Evolutionary conservation across 2,888 invertebrate genomes (phyloP).

Genomic region (Chloroclysta siterata): DNA sequence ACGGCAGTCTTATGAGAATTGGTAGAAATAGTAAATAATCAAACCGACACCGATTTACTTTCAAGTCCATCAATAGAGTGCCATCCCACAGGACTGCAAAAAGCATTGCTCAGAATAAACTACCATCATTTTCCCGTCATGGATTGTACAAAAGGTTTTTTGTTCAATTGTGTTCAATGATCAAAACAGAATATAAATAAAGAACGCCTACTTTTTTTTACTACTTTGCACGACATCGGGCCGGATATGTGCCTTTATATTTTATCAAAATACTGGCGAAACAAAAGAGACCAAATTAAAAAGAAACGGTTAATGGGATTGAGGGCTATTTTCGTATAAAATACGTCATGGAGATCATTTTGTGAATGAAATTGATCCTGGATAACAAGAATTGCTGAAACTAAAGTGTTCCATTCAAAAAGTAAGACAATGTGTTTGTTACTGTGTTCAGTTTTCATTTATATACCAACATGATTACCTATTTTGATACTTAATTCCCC

Average conservation of each 20-base stretch:
- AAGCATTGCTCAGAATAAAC: slow-evolving; percentile 49
- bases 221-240: slow-evolving; percentile 42
- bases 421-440: too few relatives aligned
- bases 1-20: too few relatives aligned
- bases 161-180: slow-evolving; percentile 63
- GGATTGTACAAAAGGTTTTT: slow-evolving; percentile 53
- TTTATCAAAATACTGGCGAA: slow-evolving; percentile 25
- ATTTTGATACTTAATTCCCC: too few relatives aligned
- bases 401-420: too few relatives aligned
- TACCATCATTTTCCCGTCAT: slow-evolving; percentile 56
- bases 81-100: slow-evolving; percentile 39
- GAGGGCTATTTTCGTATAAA: slow-evolving; percentile 6
- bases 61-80: slow-evolving; percentile 33
- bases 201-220: slow-evolving; percentile 67
- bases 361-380: background rate
- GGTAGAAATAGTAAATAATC: too few relatives aligned
- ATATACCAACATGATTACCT: too few relatives aligned
- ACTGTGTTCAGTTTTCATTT: too few relatives aligned
- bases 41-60: background rate
- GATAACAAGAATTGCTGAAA: background rate
- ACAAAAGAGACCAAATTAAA: slow-evolving; percentile 26
- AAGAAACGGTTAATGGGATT: slow-evolving; percentile 15
- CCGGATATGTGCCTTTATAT: slow-evolving; percentile 36
- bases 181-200: slow-evolving; percentile 77
- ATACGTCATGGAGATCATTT: slow-evolving; percentile 7